Evolutionary conservation across 2,888 invertebrate genomes (phyloP), one percentile per base, ranked within the genome.

Genomic region (Alentia gelatinosa): DNA sequence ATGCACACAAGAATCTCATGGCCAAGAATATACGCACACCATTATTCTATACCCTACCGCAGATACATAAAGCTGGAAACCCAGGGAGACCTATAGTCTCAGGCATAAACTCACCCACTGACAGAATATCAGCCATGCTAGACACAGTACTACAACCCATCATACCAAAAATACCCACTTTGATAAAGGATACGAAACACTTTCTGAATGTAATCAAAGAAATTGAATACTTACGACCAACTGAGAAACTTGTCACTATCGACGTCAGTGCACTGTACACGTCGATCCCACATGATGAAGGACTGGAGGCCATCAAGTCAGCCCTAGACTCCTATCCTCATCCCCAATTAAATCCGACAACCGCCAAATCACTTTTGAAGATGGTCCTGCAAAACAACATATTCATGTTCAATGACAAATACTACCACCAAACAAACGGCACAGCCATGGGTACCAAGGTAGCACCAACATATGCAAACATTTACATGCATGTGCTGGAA

Each of bases 41-140:
- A 79, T 7, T n/a, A 26, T 79, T 79, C 79, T 79, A 79, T n/a
- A 33, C n/a, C 5, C 79, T 79, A 79, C 79, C 79, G 4, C 12
- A 79, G n/a, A 79, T 79, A 12, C 79, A 79, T 35, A 79, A 79
- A n/a, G 33, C 79, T n/a, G n/a, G n/a, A n/a, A n/a, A n/a, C n/a
- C n/a, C n/a, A n/a, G n/a, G n/a, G n/a, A n/a, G n/a, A n/a, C n/a
- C n/a, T n/a, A n/a, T n/a, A n/a, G n/a, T n/a, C n/a, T n/a, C n/a
- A n/a, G n/a, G n/a, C n/a, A n/a, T n/a, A n/a, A n/a, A n/a, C n/a
- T n/a, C n/a, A n/a, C n/a, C n/a, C n/a, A n/a, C n/a, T n/a, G n/a
- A n/a, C n/a, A n/a, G n/a, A n/a, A n/a, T n/a, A n/a, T n/a, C n/a
- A n/a, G n/a, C n/a, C n/a, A n/a, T n/a, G n/a, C 7, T 79, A 35